phyloP scores from a whole-genome alignment of 1,140 invertebrate genomes.

The Philotrypesis tridentata region DNA sequence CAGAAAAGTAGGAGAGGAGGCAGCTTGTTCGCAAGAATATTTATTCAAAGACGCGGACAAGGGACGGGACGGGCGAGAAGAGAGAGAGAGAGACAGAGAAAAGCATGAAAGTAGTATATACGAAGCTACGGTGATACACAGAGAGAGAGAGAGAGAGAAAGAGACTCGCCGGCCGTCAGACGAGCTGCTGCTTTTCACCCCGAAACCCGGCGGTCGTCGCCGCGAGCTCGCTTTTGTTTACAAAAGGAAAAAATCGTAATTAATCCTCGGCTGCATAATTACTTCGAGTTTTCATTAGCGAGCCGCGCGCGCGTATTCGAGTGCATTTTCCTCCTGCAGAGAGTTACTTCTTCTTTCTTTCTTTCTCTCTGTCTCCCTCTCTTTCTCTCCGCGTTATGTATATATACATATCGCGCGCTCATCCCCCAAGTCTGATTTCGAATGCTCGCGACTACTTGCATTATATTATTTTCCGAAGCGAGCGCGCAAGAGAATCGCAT shows the following conservation, averaged over 20 bases:
- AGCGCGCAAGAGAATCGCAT: too few species aligned
- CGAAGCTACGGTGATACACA: conserved; percentile 4
- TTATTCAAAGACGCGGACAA: conserved; percentile 15
- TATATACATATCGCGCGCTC: too few species aligned
- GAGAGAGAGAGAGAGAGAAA: background rate
- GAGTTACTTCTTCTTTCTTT: background rate
- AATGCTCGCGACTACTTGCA: too few species aligned
- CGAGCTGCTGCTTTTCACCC: background rate
- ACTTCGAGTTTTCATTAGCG: conserved; percentile 42
- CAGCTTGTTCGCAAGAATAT: background rate
- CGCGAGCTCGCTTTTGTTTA: conserved; percentile 18
- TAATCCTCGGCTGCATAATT: conserved; percentile 40
- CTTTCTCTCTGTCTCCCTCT: background rate
- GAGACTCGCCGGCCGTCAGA: background rate
- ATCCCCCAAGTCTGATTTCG: background rate
- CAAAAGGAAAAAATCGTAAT: conserved; percentile 39
- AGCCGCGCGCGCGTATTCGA: conserved; percentile 5
- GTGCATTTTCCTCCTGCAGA: background rate
- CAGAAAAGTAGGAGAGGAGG: background rate
- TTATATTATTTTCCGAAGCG: too few species aligned
- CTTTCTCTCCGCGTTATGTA: too few species aligned
- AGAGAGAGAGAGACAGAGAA: background rate
- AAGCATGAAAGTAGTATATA: background rate
- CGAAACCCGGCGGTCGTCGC: background rate
- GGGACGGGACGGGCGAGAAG: background rate